phyloP scores from a whole-genome alignment of 2,797 vertebrate genomes.

The Hafferia zeledoni region DNA sequence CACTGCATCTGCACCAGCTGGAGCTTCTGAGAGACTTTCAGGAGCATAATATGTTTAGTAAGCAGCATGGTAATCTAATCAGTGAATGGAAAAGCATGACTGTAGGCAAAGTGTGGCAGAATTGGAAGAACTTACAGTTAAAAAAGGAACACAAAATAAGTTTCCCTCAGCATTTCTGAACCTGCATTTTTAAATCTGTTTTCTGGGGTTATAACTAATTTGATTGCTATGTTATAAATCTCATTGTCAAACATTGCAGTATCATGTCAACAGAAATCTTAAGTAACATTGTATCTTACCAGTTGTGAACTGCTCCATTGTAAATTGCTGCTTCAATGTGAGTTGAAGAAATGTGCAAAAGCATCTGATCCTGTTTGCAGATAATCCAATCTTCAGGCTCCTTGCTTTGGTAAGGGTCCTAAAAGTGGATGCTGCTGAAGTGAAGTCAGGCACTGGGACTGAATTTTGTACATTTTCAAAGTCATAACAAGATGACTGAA shows the following conservation, averaged over 20 bases:
- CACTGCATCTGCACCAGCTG: conserved; percentile 64
- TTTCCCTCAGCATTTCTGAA: not conserved
- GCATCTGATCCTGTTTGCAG: not conserved
- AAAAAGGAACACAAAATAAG: not conserved
- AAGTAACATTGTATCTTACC: not conserved
- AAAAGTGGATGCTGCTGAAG: not conserved
- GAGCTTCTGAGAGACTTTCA: conserved; percentile 50
- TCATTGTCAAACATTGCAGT: not conserved
- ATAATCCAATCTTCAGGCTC: not conserved
- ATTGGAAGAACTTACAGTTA: not conserved
- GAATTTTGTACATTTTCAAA: not conserved
- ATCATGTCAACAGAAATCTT: not conserved
- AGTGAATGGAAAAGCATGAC: conserved; percentile 61
- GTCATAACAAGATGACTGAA: not conserved
- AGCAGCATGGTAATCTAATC: conserved; percentile 63
- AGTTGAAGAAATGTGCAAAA: not conserved
- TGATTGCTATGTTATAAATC: not conserved
- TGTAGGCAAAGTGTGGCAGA: conserved; percentile 41
- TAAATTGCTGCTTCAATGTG: not conserved
- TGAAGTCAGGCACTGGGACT: not conserved
- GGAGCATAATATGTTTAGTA: conserved; percentile 56
- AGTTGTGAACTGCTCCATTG: not conserved
- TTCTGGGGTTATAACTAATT: not conserved
- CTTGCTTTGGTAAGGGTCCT: not conserved
- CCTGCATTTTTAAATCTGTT: not conserved